Evolutionary conservation across 2,888 invertebrate species (phyloP), one percentile per base, ranked within the genome.

Genomic region (Ormyrus labotus): DNA sequence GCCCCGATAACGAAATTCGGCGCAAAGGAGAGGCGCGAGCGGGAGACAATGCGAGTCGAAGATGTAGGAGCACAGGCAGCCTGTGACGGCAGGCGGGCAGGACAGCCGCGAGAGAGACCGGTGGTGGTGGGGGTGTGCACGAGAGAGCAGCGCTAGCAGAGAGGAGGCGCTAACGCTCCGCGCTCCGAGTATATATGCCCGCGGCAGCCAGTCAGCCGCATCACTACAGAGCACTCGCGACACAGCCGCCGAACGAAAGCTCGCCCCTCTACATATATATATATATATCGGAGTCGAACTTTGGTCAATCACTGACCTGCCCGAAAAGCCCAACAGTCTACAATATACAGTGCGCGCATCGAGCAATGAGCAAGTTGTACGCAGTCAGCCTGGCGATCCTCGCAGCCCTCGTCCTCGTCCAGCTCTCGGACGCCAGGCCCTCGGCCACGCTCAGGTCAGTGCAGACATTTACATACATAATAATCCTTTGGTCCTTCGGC

Each of bases 401-500:
- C 7, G 34, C 80, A 7, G 79, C 83, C 58, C 63, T 85, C 63
- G 70, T 89, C 53, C 71, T 86, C 63, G 71, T 84, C 72, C 55
- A 78, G 63, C 81, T 83, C 60, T 64, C 48, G 48, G 67, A 86
- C 70, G 88, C 88, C 34, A 87, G 86, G 70, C 88, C 89, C 57
- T 77, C 84, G 55, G 78, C 80, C 58, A 55, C 83, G 48, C 81
- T 87, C 51, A 88, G 87, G 89, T 89, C 84, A 58, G 77, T 69
- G 34, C 60, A 48, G 0, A 34, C 34, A 4, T 34, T 0, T 3
- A 0, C 4, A 34, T 4, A 4, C 4, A 34, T 34, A 34, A 34
- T 34, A 34, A 34, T 34, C 34, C 34, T 4, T 3, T 0, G 34
- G 34, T 4, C 34, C 34, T 19, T 19, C 19, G 19, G 19, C 34